Evolutionary conservation across 2,113 vertebrate genomes (phyloP).

Genomic region (Tylochromis polylepis): DNA sequence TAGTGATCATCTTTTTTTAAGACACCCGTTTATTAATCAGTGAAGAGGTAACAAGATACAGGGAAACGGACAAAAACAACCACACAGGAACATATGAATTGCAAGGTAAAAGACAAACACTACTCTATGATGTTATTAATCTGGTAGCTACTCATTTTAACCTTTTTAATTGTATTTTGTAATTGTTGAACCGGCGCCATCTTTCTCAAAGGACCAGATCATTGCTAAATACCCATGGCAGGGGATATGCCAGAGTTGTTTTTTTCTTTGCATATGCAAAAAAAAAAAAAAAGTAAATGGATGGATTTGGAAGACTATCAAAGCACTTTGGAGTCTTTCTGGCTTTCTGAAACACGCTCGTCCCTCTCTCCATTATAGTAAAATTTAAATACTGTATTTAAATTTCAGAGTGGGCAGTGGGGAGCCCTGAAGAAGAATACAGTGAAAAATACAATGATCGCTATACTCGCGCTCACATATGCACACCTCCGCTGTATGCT

Average conservation of each 20-base stretch:
- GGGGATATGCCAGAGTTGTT: not conserved
- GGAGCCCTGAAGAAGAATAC: not conserved
- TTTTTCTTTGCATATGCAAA: not conserved
- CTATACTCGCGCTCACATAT: not conserved
- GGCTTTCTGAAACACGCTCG: not conserved
- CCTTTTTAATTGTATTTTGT: not conserved
- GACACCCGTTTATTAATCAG: accelerated
- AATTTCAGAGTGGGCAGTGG: not conserved
- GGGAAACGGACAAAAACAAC: not conserved
- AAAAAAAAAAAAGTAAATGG: too few species aligned
- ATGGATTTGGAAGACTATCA: not conserved
- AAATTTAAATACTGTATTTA: not conserved
- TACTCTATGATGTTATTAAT: not conserved
- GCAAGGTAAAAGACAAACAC: not conserved
- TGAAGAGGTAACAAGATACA: not conserved
- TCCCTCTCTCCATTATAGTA: not conserved
- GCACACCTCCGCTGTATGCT: not conserved
- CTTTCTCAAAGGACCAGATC: not conserved
- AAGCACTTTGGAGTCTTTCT: not conserved
- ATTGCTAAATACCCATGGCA: not conserved
- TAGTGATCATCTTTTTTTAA: not conserved
- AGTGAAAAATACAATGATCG: not conserved
- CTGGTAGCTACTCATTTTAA: accelerated
- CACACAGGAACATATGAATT: not conserved
- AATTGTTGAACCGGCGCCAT: not conserved